Conservation (phyloP, 2,888 invertebrate species). For the Drosophila prolongata region DNA sequence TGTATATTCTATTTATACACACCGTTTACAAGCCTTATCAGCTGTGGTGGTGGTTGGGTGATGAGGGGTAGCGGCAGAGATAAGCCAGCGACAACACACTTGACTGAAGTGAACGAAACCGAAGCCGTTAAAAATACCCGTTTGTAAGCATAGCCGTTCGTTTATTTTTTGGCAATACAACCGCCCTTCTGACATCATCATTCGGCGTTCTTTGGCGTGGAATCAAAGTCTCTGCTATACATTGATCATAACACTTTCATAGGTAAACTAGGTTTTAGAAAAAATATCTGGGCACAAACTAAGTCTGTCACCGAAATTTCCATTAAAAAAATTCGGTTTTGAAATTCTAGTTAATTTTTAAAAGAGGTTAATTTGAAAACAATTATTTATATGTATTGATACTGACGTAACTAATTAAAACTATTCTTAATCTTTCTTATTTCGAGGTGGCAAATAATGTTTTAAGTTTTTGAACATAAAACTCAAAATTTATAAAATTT, state of each 20-base stretch:
- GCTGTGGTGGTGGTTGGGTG: neutral
- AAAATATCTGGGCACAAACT: no score
- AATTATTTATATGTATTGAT: no score
- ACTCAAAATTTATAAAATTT: no score
- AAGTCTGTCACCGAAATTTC: neutral
- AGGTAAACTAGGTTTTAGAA: neutral
- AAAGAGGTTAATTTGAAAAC: no score
- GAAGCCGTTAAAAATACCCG: conserved; percentile 49
- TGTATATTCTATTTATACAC: conserved; percentile 40
- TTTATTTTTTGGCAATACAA: conserved; percentile 33
- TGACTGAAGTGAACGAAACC: conserved; percentile 18
- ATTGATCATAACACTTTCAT: neutral
- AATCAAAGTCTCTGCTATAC: neutral
- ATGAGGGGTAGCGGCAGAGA: conserved; percentile 32
- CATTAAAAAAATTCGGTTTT: no score
- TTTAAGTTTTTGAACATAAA: no score
- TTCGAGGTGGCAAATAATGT: no score
- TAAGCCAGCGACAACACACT: conserved; percentile 58
- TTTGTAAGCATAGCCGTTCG: conserved; percentile 46
- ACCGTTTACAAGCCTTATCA: conserved; percentile 57
- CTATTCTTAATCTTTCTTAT: no score
- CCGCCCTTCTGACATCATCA: conserved; percentile 35
- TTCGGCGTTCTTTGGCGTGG: neutral
- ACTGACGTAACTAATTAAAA: no score
- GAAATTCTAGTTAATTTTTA: no score